Base-by-base conservation (phyloP, 2,797 vertebrate species). In the Xiphophorus birchmanni region DNA sequence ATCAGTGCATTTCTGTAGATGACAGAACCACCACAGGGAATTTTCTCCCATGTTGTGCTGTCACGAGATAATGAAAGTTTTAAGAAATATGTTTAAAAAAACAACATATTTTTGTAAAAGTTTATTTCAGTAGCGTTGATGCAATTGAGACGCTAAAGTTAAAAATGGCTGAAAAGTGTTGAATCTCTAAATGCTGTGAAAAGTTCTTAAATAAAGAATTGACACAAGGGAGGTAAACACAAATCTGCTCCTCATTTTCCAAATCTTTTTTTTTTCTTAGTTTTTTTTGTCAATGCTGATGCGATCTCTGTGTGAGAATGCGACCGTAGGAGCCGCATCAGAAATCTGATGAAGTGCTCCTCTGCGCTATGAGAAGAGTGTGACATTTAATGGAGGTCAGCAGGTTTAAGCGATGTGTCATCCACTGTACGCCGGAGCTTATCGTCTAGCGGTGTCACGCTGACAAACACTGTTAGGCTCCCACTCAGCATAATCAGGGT, bases 331-430 rank as follows among this genome's bases (percentile, higher is more conserved):
- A 71, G 37, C 32, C 76, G 42, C 63, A 67, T 80, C 77, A 77
- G 83, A 81, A 79, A 77, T 79, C 83, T 76, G 58, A 87, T 91
- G 78, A 90, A 90, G 26, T 60, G 40, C 75, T 86, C 48, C 69
- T 78, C 67, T 75, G n/a, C 7, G 10, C 81, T 74, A 77, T 88
- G 78, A 50, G 82, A 74, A 86, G 77, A 7, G 73, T 76, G 50
- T 82, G 82, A 86, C 77, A 48, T 88, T 89, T 83, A 88, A 84
- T 50, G 58, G 78, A 85, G 89, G 85, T 87, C 80, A 71, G 54
- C 71, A 69, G 71, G 82, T 89, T 90, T 84, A 89, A 89, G 84
- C 78, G 77, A 80, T 52, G 75, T 67, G 60, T 85, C 87, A 65
- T 84, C 82, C n/a, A 32, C 37, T 54, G 35, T 54, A 79, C 76